phyloP scores from a whole-genome alignment of 2,113 vertebrate species.

The Actenoides hombroni region DNA sequence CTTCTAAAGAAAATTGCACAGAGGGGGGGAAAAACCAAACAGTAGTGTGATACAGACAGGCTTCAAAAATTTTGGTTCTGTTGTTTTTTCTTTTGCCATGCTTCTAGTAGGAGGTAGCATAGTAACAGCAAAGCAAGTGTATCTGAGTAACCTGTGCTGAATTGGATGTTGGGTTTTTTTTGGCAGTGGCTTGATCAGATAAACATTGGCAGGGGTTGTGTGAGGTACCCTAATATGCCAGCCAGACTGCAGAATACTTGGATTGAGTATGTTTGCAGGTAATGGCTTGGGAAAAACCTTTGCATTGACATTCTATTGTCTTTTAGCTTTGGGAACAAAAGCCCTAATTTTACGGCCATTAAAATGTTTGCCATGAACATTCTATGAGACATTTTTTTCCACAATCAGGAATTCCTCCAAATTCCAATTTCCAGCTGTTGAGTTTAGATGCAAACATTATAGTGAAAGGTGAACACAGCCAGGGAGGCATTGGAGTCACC shows the following conservation, averaged over 20 bases:
- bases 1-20: neutral
- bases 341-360: neutral
- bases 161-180: neutral
- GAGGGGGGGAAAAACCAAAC: fast-evolving
- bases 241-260: neutral
- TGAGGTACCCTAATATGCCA: neutral
- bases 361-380: neutral
- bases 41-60: neutral
- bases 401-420: neutral
- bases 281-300: neutral
- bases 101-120: neutral
- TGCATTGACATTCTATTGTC: neutral
- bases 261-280: neutral
- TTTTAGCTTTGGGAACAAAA: neutral
- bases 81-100: neutral
- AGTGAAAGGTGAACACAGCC: neutral
- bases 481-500: neutral
- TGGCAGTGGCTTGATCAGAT: neutral
- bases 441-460: neutral
- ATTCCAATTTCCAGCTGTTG: neutral
- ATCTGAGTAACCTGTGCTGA: neutral
- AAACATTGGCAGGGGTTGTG: neutral
- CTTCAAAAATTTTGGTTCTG: neutral
- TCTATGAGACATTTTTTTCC: neutral
- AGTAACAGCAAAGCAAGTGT: neutral